phyloP scores from a whole-genome alignment of 2,113 vertebrate genomes.

The Passer domesticus region DNA sequence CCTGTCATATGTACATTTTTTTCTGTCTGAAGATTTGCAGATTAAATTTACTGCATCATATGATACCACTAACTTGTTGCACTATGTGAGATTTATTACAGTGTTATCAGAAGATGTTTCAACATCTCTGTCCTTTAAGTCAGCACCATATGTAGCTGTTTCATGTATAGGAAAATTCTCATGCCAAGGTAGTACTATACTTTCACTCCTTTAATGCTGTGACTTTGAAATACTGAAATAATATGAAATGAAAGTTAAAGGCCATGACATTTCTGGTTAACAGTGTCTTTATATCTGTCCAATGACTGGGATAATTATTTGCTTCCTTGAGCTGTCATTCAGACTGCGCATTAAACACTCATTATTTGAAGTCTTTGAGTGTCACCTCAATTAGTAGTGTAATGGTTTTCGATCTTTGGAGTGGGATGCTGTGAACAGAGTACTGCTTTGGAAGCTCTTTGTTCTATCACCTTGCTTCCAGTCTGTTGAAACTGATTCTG shows the following conservation, averaged over 20 bases:
- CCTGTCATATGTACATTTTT: neutral
- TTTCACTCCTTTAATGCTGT: neutral
- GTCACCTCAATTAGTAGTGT: neutral
- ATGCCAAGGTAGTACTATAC: neutral
- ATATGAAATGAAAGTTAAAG: neutral
- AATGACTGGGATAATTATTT: neutral
- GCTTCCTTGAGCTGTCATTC: slow-evolving; percentile 7
- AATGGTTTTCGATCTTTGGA: neutral
- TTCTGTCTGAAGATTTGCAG: neutral
- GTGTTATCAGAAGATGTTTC: neutral
- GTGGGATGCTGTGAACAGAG: neutral
- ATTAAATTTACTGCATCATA: neutral
- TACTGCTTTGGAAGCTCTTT: neutral
- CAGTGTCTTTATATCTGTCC: neutral
- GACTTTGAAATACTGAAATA: neutral
- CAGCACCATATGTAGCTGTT: neutral
- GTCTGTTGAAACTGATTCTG: neutral
- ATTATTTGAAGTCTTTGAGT: neutral
- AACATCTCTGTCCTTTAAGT: neutral
- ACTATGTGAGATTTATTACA: neutral
- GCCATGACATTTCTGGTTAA: neutral
- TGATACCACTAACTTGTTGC: neutral
- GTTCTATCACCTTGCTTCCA: neutral
- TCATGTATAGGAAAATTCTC: neutral
- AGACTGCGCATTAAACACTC: neutral